These are phyloP conservation scores for Epirrita christyi DNA, from an alignment of 2,888 invertebrate species.

Conservation along the genomic window DNA sequence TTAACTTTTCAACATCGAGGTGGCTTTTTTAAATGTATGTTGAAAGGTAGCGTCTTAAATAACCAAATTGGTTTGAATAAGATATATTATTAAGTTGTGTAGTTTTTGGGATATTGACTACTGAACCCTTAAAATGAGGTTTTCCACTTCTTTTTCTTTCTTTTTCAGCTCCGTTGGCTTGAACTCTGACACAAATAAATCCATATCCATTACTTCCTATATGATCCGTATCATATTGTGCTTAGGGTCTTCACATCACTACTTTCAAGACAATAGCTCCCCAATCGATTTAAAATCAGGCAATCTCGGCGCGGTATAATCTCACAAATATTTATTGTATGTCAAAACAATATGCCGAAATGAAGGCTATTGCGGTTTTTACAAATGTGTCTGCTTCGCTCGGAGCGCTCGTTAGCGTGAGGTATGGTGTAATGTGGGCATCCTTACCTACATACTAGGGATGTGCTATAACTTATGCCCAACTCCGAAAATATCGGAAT, in stretches of 20 bases:
- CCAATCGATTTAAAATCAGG: slow-evolving; percentile 72
- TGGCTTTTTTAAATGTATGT: too few species aligned
- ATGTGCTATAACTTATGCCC: neutral
- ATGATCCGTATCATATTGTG: neutral
- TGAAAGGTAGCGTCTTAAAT: too few species aligned
- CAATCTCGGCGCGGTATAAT: slow-evolving; percentile 74
- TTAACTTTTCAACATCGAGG: too few species aligned
- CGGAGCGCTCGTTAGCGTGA: slow-evolving; percentile 82
- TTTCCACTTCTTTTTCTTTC: too few species aligned
- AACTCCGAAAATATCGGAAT: neutral
- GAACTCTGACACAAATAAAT: too few species aligned
- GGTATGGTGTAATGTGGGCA: slow-evolving; percentile 76
- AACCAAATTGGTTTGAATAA: too few species aligned
- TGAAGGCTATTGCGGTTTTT: slow-evolving; percentile 82
- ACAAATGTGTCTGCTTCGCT: slow-evolving; percentile 82
- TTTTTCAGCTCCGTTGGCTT: too few species aligned
- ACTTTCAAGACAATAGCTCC: slow-evolving; percentile 59
- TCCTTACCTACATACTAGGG: slow-evolving; percentile 25
- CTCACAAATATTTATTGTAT: slow-evolving; percentile 84
- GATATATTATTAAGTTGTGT: too few species aligned
- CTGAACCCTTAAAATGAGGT: too few species aligned
- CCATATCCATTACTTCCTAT: too few species aligned
- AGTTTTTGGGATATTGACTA: too few species aligned
- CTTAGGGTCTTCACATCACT: slow-evolving; percentile 11
- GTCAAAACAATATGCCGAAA: slow-evolving; percentile 85